Base-by-base conservation (phyloP, 2,797 vertebrate genomes). In the Lithobates pipiens region DNA sequence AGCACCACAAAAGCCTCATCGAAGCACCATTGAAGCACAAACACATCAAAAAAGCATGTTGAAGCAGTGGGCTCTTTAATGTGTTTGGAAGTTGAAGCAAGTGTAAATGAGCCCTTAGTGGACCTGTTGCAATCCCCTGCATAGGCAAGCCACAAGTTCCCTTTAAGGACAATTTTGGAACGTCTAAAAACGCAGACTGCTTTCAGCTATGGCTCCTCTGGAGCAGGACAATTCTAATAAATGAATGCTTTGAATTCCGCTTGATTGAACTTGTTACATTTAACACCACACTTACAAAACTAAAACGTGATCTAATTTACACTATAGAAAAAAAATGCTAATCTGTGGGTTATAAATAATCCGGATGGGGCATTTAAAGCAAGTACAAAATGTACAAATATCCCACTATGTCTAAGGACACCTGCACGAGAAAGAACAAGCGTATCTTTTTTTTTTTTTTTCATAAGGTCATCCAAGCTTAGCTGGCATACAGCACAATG, bases 401-500 rank as follows among this genome's bases (percentile, higher is more conserved):
- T 80, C 84, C 82, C 71, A 88, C 75, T 89, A 67, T 76, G 23
- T 69, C 76, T 86, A 91, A 86, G 82, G 85, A 90, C 92, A 93
- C 85, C 80, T 83, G 80, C 42, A 25, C 11, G 6, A 3, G 68
- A 57, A 34, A 34, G 27, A 72, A 78, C 57, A 57, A 11, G 15
- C n/a, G 32, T 69, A 69, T 68, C 76, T 39, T 93, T 87, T 27
- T 89, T 93, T 87, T 27, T 89, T 89, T 82, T 50, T 21, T 2
- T 91, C 90, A 88, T 93, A 93, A 94, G 93, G 93, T 94, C 92
- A 93, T 86, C 67, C 65, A 89, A 91, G 94, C 90, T 94, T 92
- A 93, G 89, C 88, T 89, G 91, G 91, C 91, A 87, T 89, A 89
- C 85, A 91, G 90, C 88, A 90, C 86, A 91, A 87, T 91, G 93